These are phyloP conservation scores for Muscicapa striata DNA, from an alignment of 2,797 vertebrate genomes.

Conservation along the genomic window DNA sequence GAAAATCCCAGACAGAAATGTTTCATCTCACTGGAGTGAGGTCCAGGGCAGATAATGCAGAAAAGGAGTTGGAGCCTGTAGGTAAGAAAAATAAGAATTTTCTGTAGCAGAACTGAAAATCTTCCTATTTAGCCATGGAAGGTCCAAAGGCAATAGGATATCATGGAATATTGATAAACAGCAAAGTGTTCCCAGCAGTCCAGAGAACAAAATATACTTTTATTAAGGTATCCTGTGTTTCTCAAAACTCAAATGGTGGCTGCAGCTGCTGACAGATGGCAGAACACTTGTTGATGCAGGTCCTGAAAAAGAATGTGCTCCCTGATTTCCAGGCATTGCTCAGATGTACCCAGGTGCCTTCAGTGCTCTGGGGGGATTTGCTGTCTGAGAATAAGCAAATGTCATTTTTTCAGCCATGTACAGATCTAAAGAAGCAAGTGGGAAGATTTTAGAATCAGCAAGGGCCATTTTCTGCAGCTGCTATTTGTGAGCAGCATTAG, in stretches of 20 bases:
- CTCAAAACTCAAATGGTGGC: neutral
- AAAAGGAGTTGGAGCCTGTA: neutral
- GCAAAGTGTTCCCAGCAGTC: neutral
- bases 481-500: neutral
- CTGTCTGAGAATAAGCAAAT: neutral
- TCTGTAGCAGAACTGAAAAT: neutral
- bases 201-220: neutral
- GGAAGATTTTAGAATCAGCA: neutral
- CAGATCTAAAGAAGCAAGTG: neutral
- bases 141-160: neutral
- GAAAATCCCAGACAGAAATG: neutral
- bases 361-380: neutral
- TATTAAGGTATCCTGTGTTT: neutral
- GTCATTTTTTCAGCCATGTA: neutral
- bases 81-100: neutral
- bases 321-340: neutral
- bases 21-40: neutral
- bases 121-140: neutral
- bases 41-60: neutral
- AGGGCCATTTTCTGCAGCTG: neutral
- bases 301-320: neutral
- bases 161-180: accelerated
- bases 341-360: neutral
- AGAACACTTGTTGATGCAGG: neutral
- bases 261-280: neutral